phyloP scores from a whole-genome alignment of 1,140 invertebrate genomes.

The Brachionus asplanchnoidis region DNA sequence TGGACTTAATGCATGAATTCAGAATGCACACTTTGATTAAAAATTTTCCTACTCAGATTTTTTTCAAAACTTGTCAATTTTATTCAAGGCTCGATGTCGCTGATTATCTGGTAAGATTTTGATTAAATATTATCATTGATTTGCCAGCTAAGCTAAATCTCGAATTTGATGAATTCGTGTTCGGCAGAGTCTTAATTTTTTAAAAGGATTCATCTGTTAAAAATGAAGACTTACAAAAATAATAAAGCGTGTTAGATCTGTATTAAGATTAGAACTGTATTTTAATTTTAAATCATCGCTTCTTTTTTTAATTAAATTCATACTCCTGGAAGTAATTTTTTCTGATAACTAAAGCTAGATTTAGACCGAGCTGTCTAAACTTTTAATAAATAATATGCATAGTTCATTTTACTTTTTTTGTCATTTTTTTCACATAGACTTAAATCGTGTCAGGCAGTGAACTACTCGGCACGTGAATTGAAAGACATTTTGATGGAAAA shows the following conservation, averaged over 20 bases:
- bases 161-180: background rate
- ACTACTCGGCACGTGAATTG: background rate
- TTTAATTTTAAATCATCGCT: background rate
- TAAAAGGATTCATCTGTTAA: background rate
- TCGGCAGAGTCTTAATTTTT: background rate
- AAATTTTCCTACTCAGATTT: no score
- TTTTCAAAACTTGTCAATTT: no score
- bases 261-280: background rate
- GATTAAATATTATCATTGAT: background rate
- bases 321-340: background rate
- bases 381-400: no score
- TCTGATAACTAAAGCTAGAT: background rate
- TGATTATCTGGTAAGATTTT: background rate
- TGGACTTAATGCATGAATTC: no score
- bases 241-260: background rate
- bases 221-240: background rate
- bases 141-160: background rate
- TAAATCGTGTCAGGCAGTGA: background rate
- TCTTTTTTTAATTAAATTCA: background rate
- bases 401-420: background rate
- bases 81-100: no score
- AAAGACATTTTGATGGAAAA: background rate
- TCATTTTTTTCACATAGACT: background rate
- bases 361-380: background rate
- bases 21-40: no score